Base-by-base conservation (phyloP, 2,797 vertebrate genomes). In the Chelon labrosus region DNA sequence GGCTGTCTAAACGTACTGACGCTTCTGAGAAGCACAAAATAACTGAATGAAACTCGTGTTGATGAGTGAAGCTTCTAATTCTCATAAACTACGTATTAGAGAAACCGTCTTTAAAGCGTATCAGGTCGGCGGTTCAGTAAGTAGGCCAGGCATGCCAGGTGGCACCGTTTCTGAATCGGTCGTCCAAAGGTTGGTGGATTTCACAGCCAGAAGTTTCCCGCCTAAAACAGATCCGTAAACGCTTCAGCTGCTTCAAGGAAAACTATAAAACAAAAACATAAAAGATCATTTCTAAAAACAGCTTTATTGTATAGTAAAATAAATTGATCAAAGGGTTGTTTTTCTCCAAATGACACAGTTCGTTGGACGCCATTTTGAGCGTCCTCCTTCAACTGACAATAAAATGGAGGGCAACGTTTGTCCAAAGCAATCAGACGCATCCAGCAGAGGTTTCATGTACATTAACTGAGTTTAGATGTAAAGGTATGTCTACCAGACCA, bases 341-440 rank as follows among this genome's bases (percentile, higher is more conserved):
- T 37, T 42, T 20, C 31, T 41, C n/a, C 16, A 3, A 3, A 3
- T 22, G 22, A 22, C 22, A 22, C 22, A 22, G 22, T 22, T 22
- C 22, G 22, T 22, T 22, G 25, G 74, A 2, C n/a, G 75, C 85
- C 90, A 91, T 88, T 68, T 90, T 87, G 64, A 75, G 12, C 19
- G 4, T 68, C 41, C 5, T 52, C 37, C 35, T 60, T 22, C 35
- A 17, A 0, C 8, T 37, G 49, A 10, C 49, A 22, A 19, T 22
- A 50, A 50, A 50, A 50, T 50, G 49, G 49, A 50, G 47, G 47
- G 19, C n/a, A 49, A 49, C 5, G n/a, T n/a, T n/a, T n/a, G n/a
- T n/a, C n/a, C n/a, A n/a, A n/a, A n/a, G 3, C 10, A 44, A 44
- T 16, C 42, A 17, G 42, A 7, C 16, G 42, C 42, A 16, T 13